Percentiles rank a stretch among this genome's conserved stretches.
Conservation (phyloP, 1,140 invertebrate species). For the Neodiprion pinetum region DNA sequence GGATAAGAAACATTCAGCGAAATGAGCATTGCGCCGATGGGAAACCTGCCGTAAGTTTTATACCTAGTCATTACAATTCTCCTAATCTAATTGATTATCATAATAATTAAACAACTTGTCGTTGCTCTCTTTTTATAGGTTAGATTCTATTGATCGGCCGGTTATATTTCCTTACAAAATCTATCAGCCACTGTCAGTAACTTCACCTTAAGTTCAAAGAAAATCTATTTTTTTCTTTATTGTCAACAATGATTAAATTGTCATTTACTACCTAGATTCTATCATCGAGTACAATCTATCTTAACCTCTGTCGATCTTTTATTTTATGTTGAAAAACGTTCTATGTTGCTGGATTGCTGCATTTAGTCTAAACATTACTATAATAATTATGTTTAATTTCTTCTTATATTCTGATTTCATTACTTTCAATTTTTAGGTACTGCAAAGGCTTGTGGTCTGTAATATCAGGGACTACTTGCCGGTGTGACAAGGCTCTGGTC, state of each 20-base stretch:
- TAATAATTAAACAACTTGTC: not conserved
- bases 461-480: constrained; percentile 57
- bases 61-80: constrained; percentile 17
- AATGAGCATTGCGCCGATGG: constrained; percentile 43
- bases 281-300: not conserved
- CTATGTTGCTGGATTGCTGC: constrained; percentile 17
- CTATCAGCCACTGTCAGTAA: not conserved
- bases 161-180: not conserved
- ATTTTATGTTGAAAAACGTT: not conserved
- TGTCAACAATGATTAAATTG: constrained; percentile 13
- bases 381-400: not conserved
- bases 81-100: not conserved
- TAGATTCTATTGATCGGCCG: not conserved
- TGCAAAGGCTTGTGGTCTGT: constrained; percentile 58
- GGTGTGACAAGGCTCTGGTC: constrained; percentile 56
- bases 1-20: not conserved
- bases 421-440: constrained; percentile 38
- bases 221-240: constrained; percentile 13
- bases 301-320: no score
- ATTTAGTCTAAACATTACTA: constrained; percentile 14
- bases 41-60: constrained; percentile 49
- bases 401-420: constrained; percentile 1
- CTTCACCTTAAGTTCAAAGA: not conserved
- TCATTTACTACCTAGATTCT: constrained; percentile 14
- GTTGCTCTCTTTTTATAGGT: not conserved